Evolutionary conservation across 2,888 invertebrate species (phyloP).

Genomic region (Tricholauxania praeusta): DNA sequence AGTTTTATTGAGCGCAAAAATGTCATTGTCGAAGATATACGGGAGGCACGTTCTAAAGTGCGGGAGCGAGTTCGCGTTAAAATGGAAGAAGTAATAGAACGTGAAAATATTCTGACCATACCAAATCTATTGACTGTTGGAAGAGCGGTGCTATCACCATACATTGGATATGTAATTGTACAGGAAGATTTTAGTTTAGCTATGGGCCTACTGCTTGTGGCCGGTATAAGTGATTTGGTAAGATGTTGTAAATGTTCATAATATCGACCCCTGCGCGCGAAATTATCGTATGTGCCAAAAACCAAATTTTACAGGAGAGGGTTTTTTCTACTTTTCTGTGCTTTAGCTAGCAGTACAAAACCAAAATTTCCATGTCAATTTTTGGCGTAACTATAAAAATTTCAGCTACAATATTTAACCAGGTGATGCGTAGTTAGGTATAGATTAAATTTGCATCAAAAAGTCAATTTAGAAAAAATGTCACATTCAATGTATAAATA

Average conservation of each 20-base stretch:
- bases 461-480: no score
- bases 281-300: no score
- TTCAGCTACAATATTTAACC: no score
- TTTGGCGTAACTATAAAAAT: no score
- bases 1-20: constrained; percentile 74
- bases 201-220: constrained; percentile 83
- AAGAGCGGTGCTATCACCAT: constrained; percentile 88
- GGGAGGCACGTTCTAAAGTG: constrained; percentile 78
- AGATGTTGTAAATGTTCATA: constrained; percentile 49
- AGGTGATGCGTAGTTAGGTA: no score
- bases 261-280: no score
- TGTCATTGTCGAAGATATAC: constrained; percentile 77
- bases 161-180: constrained; percentile 89
- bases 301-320: no score
- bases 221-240: constrained; percentile 93
- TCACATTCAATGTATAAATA: no score
- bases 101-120: constrained; percentile 92
- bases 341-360: no score
- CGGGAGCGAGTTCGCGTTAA: constrained; percentile 81
- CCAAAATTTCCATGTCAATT: no score
- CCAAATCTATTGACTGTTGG: constrained; percentile 91
- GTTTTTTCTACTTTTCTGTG: no score
- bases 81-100: constrained; percentile 74
- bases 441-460: no score
- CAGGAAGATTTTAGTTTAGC: constrained; percentile 85